phyloP scores from a whole-genome alignment of 1,140 invertebrate genomes.

The Pristionchus pacificus region DNA sequence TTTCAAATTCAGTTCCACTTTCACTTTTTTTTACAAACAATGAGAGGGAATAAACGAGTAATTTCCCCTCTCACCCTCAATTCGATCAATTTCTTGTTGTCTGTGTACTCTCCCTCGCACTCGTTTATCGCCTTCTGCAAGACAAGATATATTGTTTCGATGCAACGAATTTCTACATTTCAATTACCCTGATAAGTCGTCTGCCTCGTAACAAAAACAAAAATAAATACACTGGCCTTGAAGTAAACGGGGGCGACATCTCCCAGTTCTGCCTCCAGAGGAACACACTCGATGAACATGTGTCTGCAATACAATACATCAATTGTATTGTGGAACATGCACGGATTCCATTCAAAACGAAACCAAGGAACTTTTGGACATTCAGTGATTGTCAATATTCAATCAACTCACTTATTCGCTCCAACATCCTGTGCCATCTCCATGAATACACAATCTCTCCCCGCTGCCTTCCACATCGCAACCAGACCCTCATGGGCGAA shows the following conservation, averaged over 20 bases:
- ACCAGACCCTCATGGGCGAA: slow-evolving; percentile 64
- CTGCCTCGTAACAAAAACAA: not conserved
- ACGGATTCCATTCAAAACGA: too few relatives aligned
- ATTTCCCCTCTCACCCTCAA: slow-evolving; percentile 68
- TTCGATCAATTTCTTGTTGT: slow-evolving; percentile 89
- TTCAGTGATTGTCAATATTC: too few relatives aligned
- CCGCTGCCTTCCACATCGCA: slow-evolving; percentile 69
- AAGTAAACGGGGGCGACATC: slow-evolving; percentile 88
- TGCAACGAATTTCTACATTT: too few relatives aligned
- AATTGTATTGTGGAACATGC: too few relatives aligned
- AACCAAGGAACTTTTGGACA: too few relatives aligned
- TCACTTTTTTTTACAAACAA: slow-evolving; percentile 5
- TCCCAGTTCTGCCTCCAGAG: slow-evolving; percentile 74
- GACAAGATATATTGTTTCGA: not conserved
- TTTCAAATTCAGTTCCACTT: too few relatives aligned
- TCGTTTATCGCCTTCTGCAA: slow-evolving; percentile 81
- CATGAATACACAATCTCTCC: slow-evolving; percentile 80
- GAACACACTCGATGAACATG: slow-evolving; percentile 80
- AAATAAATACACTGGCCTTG: slow-evolving; percentile 64
- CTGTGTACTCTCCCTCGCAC: slow-evolving; percentile 86
- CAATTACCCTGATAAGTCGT: not conserved
- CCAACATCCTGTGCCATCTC: slow-evolving; percentile 70
- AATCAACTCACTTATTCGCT: not conserved
- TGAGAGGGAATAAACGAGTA: slow-evolving; percentile 73
- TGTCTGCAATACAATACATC: slow-evolving; percentile 74